Evolutionary conservation across 2,797 vertebrate species (phyloP).

Genomic region (Hemibagrus guttatus): DNA sequence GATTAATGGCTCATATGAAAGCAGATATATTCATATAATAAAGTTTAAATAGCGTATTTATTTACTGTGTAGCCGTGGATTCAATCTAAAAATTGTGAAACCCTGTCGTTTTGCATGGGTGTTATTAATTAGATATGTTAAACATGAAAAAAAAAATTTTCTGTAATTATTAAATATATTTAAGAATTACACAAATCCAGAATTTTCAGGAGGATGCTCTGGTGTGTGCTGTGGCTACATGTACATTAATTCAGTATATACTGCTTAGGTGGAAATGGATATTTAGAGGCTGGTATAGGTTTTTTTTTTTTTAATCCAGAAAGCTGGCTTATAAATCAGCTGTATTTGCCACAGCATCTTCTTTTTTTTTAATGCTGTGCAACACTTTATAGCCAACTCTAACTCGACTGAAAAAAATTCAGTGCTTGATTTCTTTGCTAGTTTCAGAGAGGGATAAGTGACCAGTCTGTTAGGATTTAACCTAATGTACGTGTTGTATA

Average conservation of each 20-base stretch:
- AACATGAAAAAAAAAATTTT: background rate
- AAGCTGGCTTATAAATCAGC: background rate
- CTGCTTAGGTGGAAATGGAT: slow-evolving; percentile 8
- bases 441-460: background rate
- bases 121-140: background rate
- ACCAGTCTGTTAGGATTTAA: background rate
- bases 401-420: background rate
- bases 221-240: too few relatives aligned
- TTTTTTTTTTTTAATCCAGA: background rate
- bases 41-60: background rate
- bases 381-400: background rate
- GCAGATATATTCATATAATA: too few relatives aligned
- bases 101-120: background rate
- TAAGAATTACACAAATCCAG: background rate
- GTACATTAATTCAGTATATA: background rate
- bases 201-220: background rate
- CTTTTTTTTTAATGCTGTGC: background rate
- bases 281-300: background rate
- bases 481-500: background rate
- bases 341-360: background rate
- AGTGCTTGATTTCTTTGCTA: background rate
- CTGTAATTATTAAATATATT: too few relatives aligned
- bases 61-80: background rate
- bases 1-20: too few relatives aligned
- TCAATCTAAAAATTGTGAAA: background rate